Conservation (phyloP, 2,888 invertebrate species). For the Eupithecia abbreviata region DNA sequence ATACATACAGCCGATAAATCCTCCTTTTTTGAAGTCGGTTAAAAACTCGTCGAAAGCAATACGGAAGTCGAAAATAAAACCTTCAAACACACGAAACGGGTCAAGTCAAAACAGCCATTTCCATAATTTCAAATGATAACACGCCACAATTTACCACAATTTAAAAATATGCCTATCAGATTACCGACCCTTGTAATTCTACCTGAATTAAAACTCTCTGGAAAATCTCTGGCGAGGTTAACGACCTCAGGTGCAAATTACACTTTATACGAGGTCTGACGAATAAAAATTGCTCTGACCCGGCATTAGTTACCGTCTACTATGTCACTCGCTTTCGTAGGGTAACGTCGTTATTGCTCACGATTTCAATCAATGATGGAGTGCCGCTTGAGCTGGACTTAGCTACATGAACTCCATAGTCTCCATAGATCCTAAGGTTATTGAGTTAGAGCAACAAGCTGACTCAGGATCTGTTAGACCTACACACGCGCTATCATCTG, state of each 20-base stretch:
- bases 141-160: not conserved
- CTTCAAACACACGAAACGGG: not conserved
- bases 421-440: no score
- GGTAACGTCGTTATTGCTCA: not conserved
- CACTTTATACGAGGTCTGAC: constrained; percentile 44
- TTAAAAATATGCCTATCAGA: constrained; percentile 18
- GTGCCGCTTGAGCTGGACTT: not conserved
- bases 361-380: not conserved
- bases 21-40: not conserved
- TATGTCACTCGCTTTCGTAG: constrained; percentile 11
- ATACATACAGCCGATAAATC: no score
- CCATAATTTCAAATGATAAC: constrained; percentile 12
- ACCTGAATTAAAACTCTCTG: constrained; percentile 35
- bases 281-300: constrained; percentile 46
- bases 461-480: no score
- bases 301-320: constrained; percentile 25
- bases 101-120: constrained; percentile 9
- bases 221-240: constrained; percentile 31
- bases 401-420: no score
- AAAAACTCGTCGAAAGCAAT: not conserved
- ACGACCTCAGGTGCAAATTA: constrained; percentile 43
- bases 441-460: no score
- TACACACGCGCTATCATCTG: no score
- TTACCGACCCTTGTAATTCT: constrained; percentile 30
- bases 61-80: not conserved